Evolutionary conservation across 2,888 invertebrate species (phyloP), one percentile per base, ranked within the genome.

Genomic region (Apoda limacodes): DNA sequence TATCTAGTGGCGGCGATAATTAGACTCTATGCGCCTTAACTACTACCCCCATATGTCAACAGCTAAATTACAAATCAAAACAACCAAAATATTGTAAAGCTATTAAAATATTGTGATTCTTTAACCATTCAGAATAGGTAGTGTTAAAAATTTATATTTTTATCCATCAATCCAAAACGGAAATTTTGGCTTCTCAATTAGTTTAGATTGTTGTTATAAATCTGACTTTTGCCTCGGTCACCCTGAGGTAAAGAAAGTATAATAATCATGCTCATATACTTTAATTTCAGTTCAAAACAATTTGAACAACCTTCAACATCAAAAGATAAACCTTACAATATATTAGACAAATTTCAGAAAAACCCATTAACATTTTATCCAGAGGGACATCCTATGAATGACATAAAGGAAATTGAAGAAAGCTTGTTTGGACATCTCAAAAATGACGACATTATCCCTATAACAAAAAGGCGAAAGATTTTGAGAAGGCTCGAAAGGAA

Each of bases 361-460:
- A 50, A 46, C 29, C 44, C 48, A 31, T 43, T 50, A 30, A 64
- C 47, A 28, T 58, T 60, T 22, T 75, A 71, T 31, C 69, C 74
- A 0, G 60, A 68, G 17, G 69, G 67, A 3, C 82, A 83, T 43
- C 84, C 85, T 9, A 83, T 85, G 56, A 74, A 85, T 47, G 57
- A 72, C 22, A 48, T 85, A 3, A 71, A 76, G 43, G 60, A 76
- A 28, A 46, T 85, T 10, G 83, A 84, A 48, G 48, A 72, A 26
- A 62, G 71, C 23, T 39, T 83, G 27, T 83, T 83, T 46, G 65
- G 70, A 1, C 71, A 82, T 42, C 50, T 81, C n/a, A 58, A 61
- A 37, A 49, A 55, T 24, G 65, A 72, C 9, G 45, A 58, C 10
- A 56, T 67, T n/a, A 50, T 74, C 22, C 63, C 76, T 5, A 49